Percentiles rank a stretch among this genome's conserved stretches.
Evolutionary conservation across 2,797 vertebrate species (phyloP).

Genomic region (Vultur gryphus): DNA sequence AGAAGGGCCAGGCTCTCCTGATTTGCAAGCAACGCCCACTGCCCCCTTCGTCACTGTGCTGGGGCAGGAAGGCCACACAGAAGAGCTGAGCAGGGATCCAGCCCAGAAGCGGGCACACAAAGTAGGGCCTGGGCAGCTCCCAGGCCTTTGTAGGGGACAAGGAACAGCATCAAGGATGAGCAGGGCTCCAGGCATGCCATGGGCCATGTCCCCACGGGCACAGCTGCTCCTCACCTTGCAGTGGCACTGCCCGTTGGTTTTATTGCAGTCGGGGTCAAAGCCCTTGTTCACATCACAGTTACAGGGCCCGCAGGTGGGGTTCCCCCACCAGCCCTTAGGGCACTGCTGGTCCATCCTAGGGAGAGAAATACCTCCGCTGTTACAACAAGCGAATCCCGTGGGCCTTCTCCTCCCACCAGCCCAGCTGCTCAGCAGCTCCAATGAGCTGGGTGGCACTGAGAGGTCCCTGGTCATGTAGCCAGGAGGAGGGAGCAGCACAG

Average conservation of each 20-base stretch:
- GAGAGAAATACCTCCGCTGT: conserved; percentile 4
- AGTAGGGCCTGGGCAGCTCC: neutral
- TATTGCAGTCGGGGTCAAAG: conserved; percentile 96
- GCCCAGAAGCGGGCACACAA: neutral
- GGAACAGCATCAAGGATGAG: neutral
- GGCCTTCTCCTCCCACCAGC: neutral
- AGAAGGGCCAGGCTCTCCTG: neutral
- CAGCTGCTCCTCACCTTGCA: conserved; percentile 86
- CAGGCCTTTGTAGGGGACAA: neutral
- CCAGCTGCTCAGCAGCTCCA: neutral
- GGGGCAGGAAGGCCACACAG: neutral
- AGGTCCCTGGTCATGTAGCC: neutral
- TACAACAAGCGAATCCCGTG: neutral
- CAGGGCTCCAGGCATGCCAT: neutral
- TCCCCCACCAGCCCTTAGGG: conserved; percentile 97
- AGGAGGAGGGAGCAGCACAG: neutral
- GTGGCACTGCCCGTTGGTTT: conserved; percentile 91
- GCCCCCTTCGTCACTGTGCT: neutral
- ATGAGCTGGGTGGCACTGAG: neutral
- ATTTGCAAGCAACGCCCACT: neutral
- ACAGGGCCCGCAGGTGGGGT: conserved; percentile 92
- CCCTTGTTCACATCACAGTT: conserved; percentile 92
- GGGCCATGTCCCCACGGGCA: neutral
- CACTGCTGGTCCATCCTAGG: conserved; percentile 94
- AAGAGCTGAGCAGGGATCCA: neutral